phyloP scores from a whole-genome alignment of 2,888 invertebrate species.

The Lamproptera curius region DNA sequence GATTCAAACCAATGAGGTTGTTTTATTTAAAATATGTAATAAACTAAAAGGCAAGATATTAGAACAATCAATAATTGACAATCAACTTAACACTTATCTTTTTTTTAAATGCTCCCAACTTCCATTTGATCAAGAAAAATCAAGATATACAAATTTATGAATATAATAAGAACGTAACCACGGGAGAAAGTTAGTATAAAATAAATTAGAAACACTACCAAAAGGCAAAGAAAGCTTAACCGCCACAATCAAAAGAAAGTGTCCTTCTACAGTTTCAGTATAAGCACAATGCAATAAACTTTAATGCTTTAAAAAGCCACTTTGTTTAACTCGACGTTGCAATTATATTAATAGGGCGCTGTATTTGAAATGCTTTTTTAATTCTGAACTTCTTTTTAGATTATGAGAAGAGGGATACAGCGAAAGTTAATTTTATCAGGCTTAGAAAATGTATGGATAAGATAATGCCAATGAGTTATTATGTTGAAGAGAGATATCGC shows the following conservation, averaged over 20 bases:
- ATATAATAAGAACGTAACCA: too few relatives aligned
- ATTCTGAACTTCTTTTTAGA: conserved; percentile 9
- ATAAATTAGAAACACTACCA: too few relatives aligned
- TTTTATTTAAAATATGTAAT: too few relatives aligned
- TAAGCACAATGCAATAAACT: conserved; percentile 3
- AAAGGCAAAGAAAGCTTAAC: conserved; percentile 2
- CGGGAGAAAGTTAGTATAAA: too few relatives aligned
- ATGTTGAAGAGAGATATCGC: conserved; percentile 34
- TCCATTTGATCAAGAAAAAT: too few relatives aligned
- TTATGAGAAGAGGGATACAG: conserved; percentile 4
- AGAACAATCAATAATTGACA: too few relatives aligned
- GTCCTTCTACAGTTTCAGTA: neutral
- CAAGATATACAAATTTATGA: too few relatives aligned
- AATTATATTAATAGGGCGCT: conserved; percentile 14
- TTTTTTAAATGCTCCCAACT: too few relatives aligned
- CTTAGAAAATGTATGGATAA: conserved; percentile 38
- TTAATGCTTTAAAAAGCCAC: conserved; percentile 2
- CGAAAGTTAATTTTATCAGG: conserved; percentile 39
- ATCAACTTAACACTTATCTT: too few relatives aligned
- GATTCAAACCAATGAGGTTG: too few relatives aligned
- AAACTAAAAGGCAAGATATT: too few relatives aligned
- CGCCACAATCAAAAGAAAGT: conserved; percentile 4
- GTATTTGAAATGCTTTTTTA: conserved; percentile 10
- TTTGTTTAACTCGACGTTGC: conserved; percentile 12
- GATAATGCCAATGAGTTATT: conserved; percentile 41